Evolutionary conservation across 2,888 invertebrate species (phyloP).

Genomic region (Homarus gammarus): DNA sequence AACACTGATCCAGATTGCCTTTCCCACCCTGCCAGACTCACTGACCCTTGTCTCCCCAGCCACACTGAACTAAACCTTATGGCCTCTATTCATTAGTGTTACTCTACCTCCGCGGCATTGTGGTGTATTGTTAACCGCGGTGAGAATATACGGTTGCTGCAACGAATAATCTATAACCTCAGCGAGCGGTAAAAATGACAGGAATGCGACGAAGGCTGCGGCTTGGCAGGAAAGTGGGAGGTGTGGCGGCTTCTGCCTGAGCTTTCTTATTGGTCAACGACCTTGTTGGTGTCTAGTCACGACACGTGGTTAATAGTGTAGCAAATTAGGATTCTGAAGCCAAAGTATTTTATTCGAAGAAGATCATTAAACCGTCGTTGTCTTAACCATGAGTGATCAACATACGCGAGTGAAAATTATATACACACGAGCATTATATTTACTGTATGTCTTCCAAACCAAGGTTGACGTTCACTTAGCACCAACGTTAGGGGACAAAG

Average conservation of each 20-base stretch:
- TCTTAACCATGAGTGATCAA: too few species aligned
- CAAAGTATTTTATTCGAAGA: too few species aligned
- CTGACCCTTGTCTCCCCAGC: background rate
- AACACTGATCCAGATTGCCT: background rate
- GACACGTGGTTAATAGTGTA: background rate
- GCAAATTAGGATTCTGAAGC: background rate
- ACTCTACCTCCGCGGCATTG: background rate
- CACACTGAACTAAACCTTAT: background rate
- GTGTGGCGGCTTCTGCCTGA: conserved; percentile 1
- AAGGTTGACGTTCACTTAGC: too few species aligned
- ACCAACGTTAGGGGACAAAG: too few species aligned
- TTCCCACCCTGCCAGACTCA: background rate
- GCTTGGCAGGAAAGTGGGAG: background rate
- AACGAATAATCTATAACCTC: background rate
- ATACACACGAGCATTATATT: too few species aligned
- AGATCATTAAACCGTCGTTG: too few species aligned
- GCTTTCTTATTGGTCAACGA: background rate
- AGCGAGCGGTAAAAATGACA: background rate
- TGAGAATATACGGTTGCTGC: background rate
- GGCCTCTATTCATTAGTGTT: background rate
- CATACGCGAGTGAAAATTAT: too few species aligned
- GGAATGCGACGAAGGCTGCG: background rate
- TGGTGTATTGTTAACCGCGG: too few species aligned
- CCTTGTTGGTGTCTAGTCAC: background rate
- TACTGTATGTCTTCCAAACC: too few species aligned